Evolutionary conservation across 1,140 invertebrate species (phyloP).

Genomic region (Apis cerana): DNA sequence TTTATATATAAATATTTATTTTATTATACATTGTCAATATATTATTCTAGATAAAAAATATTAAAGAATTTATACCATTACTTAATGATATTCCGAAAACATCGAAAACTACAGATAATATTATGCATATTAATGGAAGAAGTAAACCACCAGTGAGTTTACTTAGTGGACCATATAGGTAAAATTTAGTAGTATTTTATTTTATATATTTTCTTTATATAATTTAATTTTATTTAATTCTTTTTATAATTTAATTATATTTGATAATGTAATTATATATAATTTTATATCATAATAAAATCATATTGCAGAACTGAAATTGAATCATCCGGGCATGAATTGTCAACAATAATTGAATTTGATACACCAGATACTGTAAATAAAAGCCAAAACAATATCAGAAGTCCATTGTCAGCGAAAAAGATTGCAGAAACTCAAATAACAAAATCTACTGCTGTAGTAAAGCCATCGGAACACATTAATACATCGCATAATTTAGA

Average conservation of each 20-base stretch:
- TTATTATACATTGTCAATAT: background rate
- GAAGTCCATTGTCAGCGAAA: slow-evolving; percentile 52
- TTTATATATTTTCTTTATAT: background rate
- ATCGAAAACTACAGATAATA: slow-evolving; percentile 42
- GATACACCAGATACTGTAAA: slow-evolving; percentile 82
- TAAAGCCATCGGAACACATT: slow-evolving; percentile 62
- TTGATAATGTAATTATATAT: background rate
- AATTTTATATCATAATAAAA: background rate
- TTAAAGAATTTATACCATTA: slow-evolving; percentile 62
- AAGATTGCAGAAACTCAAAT: slow-evolving; percentile 41
- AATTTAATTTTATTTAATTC: background rate
- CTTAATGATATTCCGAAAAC: slow-evolving; percentile 70
- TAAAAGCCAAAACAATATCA: slow-evolving; percentile 65
- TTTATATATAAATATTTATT: background rate
- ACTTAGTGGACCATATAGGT: slow-evolving; percentile 68
- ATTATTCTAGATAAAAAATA: slow-evolving; percentile 53
- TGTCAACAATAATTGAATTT: slow-evolving; percentile 86
- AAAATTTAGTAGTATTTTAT: slow-evolving; percentile 23
- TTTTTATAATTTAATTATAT: background rate
- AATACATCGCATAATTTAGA: slow-evolving; percentile 49
- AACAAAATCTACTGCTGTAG: slow-evolving; percentile 15
- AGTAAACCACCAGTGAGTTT: slow-evolving; percentile 71
- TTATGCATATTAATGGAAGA: slow-evolving; percentile 44
- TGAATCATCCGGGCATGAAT: slow-evolving; percentile 80
- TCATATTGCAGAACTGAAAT: slow-evolving; percentile 65